Evolutionary conservation across 2,888 invertebrate species (phyloP).

Genomic region (Exephanes ischioxanthus): DNA sequence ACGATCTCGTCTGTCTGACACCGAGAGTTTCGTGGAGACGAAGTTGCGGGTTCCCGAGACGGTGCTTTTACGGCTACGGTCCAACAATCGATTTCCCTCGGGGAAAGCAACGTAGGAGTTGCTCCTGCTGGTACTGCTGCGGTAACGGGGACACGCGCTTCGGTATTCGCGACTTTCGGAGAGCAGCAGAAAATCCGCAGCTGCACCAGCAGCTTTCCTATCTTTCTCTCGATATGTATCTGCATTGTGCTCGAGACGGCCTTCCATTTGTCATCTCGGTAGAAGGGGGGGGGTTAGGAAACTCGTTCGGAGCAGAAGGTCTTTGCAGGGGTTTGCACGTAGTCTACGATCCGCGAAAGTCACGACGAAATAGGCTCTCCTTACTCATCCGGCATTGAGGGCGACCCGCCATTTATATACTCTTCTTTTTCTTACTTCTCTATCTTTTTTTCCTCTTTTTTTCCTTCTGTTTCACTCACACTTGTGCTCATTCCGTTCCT

Average conservation of each 20-base stretch:
- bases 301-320: neutral
- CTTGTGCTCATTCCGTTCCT: neutral
- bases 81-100: conserved; percentile 68
- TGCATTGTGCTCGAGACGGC: conserved; percentile 44
- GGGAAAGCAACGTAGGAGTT: conserved; percentile 24
- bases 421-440: conserved; percentile 18
- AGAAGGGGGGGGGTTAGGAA: neutral
- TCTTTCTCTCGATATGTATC: conserved; percentile 53
- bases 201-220: conserved; percentile 24
- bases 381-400: conserved; percentile 25
- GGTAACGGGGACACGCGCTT: conserved; percentile 27
- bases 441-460: neutral
- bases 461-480: neutral
- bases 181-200: conserved; percentile 35
- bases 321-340: conserved; percentile 2
- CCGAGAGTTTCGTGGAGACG: conserved; percentile 31
- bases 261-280: conserved; percentile 48
- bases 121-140: conserved; percentile 12
- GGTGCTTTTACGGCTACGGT: conserved; percentile 52
- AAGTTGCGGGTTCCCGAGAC: conserved; percentile 55
- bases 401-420: conserved; percentile 28
- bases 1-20: conserved; percentile 58
- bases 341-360: neutral
- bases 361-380: conserved; percentile 39
- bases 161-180: conserved; percentile 50